Conservation (phyloP, 2,113 vertebrate species). For the Podarcis raffonei region DNA sequence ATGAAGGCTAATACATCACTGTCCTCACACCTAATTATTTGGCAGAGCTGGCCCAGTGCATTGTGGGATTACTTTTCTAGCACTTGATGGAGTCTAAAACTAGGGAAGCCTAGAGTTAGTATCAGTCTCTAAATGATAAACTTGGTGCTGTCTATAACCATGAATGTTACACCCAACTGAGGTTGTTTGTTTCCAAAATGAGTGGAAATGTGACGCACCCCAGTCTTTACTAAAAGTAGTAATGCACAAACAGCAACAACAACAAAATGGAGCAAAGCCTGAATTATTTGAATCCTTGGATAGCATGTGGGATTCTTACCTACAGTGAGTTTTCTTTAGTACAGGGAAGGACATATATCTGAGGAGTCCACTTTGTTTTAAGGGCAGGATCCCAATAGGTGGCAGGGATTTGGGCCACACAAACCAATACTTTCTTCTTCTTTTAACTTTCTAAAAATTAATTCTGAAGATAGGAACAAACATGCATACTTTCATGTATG, state of each 20-base stretch:
- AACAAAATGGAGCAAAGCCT: not conserved
- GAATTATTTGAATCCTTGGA: not conserved
- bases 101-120: constrained; percentile 35
- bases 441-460: too few species aligned
- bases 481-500: not conserved
- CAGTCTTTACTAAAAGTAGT: not conserved
- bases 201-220: not conserved
- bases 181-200: not conserved
- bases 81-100: constrained; percentile 29
- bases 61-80: constrained; percentile 46
- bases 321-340: not conserved
- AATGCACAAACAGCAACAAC: not conserved
- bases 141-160: not conserved
- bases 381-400: not conserved
- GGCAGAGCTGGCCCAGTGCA: not conserved
- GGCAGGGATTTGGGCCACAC: not conserved
- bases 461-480: too few species aligned
- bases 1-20: constrained; percentile 28
- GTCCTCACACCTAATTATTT: constrained; percentile 22
- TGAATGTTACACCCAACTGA: not conserved
- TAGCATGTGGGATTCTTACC: not conserved
- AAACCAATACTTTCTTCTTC: not conserved
- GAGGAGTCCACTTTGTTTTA: not conserved
- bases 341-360: not conserved
- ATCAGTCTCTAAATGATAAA: constrained; percentile 14